These are phyloP conservation scores for Coronaproctus castanopsis DNA, from an alignment of 2,888 invertebrate genomes.

Conservation along the genomic window DNA sequence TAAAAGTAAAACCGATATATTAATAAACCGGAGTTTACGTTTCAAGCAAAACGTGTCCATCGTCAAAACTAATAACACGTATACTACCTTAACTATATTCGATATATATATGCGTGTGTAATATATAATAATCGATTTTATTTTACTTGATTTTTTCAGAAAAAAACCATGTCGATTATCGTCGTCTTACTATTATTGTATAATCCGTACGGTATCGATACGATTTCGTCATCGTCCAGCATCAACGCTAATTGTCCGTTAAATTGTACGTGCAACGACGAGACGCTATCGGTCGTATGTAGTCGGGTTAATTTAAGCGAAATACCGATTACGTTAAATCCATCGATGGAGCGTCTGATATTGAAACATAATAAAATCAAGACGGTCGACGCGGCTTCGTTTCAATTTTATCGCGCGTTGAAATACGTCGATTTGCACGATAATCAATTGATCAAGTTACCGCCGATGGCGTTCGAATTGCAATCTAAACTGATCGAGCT, in stretches of 20 bases:
- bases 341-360: slow-evolving; percentile 65
- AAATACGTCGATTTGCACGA: slow-evolving; percentile 64
- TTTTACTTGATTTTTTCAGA: no score
- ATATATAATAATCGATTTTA: no score
- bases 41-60: no score
- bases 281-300: slow-evolving; percentile 66
- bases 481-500: slow-evolving; percentile 65
- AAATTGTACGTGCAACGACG: slow-evolving; percentile 75
- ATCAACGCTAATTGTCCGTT: slow-evolving; percentile 56
- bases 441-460: slow-evolving; percentile 65
- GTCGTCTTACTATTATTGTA: no score
- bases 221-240: no score
- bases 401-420: slow-evolving; percentile 73
- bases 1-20: no score
- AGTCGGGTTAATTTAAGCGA: slow-evolving; percentile 69
- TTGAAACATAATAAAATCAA: slow-evolving; percentile 70
- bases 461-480: slow-evolving; percentile 52
- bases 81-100: no score
- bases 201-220: no score
- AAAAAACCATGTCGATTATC: no score
- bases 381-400: slow-evolving; percentile 55
- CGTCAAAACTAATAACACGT: no score
- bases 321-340: slow-evolving; percentile 75
- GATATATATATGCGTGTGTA: no score
- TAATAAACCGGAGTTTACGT: no score